A percentile compares a stretch with the other conserved stretches of the same genome.
Conservation (phyloP, 1,140 invertebrate genomes). For the Macrosteles quadrilineatus region DNA sequence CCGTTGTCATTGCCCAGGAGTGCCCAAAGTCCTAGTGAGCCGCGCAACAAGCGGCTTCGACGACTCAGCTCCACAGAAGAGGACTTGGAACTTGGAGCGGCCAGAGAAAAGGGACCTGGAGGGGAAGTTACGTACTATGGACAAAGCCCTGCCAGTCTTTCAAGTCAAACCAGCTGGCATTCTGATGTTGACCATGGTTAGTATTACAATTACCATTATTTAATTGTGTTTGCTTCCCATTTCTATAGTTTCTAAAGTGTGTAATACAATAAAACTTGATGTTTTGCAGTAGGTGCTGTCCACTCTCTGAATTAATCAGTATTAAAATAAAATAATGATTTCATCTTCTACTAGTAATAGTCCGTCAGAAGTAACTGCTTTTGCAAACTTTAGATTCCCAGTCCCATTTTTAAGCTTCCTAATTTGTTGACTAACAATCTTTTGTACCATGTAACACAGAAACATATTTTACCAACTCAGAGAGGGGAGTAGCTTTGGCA, state of each 20-base stretch:
- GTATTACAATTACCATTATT: slow-evolving; percentile 12
- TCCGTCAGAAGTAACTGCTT: too few relatives aligned
- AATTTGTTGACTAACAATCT: too few relatives aligned
- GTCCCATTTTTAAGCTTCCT: too few relatives aligned
- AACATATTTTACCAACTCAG: too few relatives aligned
- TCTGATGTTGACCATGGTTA: slow-evolving; percentile 58
- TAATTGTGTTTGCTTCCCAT: background rate
- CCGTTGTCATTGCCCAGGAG: slow-evolving; percentile 50
- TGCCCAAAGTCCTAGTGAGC: slow-evolving; percentile 55
- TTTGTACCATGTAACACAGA: too few relatives aligned
- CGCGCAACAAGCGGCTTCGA: slow-evolving; percentile 58
- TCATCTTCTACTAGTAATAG: too few relatives aligned
- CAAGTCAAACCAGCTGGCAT: slow-evolving; percentile 60
- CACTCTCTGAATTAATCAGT: too few relatives aligned
- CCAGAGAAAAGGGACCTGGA: slow-evolving; percentile 49
- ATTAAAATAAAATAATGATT: too few relatives aligned
- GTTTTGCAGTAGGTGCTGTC: too few relatives aligned
- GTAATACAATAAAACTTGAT: too few relatives aligned
- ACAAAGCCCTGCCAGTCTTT: slow-evolving; percentile 58
- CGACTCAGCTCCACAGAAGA: slow-evolving; percentile 62
- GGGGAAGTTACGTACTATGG: slow-evolving; percentile 59
- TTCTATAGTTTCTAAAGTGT: background rate
- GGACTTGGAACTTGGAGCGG: slow-evolving; percentile 53
- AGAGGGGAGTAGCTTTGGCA: too few relatives aligned
- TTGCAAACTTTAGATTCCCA: too few relatives aligned